Evolutionary conservation across 2,888 invertebrate genomes (phyloP).

Genomic region (Brassicogethes aeneus): DNA sequence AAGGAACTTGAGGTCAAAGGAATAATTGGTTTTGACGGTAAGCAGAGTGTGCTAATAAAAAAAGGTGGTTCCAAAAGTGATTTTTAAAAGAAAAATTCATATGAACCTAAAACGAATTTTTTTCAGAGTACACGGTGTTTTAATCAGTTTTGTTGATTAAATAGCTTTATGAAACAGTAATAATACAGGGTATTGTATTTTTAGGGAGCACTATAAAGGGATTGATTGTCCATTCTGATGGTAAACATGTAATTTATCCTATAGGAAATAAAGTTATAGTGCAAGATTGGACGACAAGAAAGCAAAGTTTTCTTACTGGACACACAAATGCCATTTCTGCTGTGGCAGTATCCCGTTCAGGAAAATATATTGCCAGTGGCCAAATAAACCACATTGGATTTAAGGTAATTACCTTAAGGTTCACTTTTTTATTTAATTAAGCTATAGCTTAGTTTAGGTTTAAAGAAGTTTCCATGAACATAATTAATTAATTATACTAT

Average conservation of each 20-base stretch:
- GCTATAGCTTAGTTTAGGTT: too few relatives aligned
- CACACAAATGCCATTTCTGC: slow-evolving; percentile 74
- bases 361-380: slow-evolving; percentile 79
- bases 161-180: too few relatives aligned
- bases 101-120: too few relatives aligned
- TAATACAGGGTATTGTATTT: too few relatives aligned
- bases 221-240: slow-evolving; percentile 63
- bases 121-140: too few relatives aligned
- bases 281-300: slow-evolving; percentile 57
- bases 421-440: slow-evolving; percentile 13
- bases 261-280: slow-evolving; percentile 72
- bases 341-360: slow-evolving; percentile 63
- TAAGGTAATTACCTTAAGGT: too few relatives aligned
- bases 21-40: slow-evolving; percentile 78
- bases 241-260: slow-evolving; percentile 62
- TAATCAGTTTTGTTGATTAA: too few relatives aligned
- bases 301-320: slow-evolving; percentile 67
- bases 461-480: background rate
- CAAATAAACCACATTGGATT: slow-evolving; percentile 89
- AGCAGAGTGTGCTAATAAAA: too few relatives aligned
- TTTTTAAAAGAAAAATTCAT: too few relatives aligned
- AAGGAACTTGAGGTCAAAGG: slow-evolving; percentile 56
- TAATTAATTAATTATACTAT: background rate
- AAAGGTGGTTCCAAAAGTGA: too few relatives aligned
- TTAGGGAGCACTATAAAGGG: slow-evolving; percentile 45